Evolutionary conservation across 2,797 vertebrate species (phyloP).

Genomic region (Sebastes diaconus): DNA sequence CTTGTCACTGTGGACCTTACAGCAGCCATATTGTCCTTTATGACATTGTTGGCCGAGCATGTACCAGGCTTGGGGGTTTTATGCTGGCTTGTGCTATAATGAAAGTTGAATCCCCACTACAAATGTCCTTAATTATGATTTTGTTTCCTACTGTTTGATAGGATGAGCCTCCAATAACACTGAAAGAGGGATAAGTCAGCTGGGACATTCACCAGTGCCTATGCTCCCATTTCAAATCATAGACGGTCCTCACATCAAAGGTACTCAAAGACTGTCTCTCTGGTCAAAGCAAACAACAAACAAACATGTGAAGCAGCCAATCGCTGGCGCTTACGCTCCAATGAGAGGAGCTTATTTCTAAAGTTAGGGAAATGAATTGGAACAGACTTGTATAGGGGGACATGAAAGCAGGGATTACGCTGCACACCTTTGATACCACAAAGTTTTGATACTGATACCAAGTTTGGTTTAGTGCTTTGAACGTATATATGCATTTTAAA

Average conservation of each 20-base stretch:
- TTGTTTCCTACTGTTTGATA: slow-evolving; percentile 75
- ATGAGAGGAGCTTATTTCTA: slow-evolving; percentile 60
- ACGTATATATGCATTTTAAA: slow-evolving; percentile 17
- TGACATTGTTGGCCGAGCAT: slow-evolving; percentile 71
- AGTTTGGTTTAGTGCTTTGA: slow-evolving; percentile 20
- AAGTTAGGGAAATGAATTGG: slow-evolving; percentile 64
- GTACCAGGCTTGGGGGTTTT: slow-evolving; percentile 66
- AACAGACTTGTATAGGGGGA: slow-evolving; percentile 27
- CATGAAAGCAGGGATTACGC: slow-evolving; percentile 47
- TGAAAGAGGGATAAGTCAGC: slow-evolving; percentile 52
- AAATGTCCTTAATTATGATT: slow-evolving; percentile 79
- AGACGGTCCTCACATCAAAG: slow-evolving; percentile 79
- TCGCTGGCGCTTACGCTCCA: slow-evolving; percentile 53
- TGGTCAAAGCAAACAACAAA: slow-evolving; percentile 76
- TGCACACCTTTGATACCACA: slow-evolving; percentile 51
- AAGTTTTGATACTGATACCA: slow-evolving; percentile 46
- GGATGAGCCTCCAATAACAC: slow-evolving; percentile 73
- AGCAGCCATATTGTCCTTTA: slow-evolving; percentile 78
- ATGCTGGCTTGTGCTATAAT: slow-evolving; percentile 65
- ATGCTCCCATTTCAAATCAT: slow-evolving; percentile 76
- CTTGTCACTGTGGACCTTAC: slow-evolving; percentile 68
- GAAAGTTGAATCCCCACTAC: slow-evolving; percentile 78
- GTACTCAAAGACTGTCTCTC: slow-evolving; percentile 66
- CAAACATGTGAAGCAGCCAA: slow-evolving; percentile 71
- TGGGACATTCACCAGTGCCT: slow-evolving; percentile 59